These are phyloP conservation scores for Metacarcinus magister DNA, from an alignment of 2,888 invertebrate genomes.

Conservation along the genomic window DNA sequence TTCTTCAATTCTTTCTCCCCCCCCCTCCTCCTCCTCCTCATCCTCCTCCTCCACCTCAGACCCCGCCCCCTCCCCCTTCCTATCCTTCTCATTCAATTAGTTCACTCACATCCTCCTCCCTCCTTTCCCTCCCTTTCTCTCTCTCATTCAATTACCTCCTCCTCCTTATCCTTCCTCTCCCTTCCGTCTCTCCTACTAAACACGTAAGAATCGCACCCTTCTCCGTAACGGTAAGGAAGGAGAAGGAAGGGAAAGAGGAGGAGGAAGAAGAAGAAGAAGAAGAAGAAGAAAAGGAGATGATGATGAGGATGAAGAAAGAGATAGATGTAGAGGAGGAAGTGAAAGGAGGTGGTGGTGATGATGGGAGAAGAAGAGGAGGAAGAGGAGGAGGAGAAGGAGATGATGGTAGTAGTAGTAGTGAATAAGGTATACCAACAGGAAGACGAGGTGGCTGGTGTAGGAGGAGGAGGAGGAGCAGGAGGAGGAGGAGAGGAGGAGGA, in stretches of 20 bases:
- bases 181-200: neutral
- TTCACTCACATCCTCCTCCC: neutral
- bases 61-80: neutral
- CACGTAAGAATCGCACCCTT: neutral
- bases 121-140: neutral
- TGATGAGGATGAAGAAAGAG: neutral
- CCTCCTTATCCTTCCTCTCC: neutral
- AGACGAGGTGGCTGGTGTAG: neutral
- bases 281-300: neutral
- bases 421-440: neutral
- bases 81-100: neutral
- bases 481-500: neutral
- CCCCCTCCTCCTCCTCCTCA: too few species aligned
- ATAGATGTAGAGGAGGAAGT: neutral
- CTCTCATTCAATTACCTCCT: neutral
- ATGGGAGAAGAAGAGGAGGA: neutral
- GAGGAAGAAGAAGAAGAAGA: neutral
- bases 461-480: neutral
- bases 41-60: too few species aligned
- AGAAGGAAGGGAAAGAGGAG: neutral
- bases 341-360: neutral
- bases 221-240: neutral
- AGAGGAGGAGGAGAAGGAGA: neutral
- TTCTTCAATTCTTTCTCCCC: too few species aligned
- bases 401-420: neutral